These are phyloP conservation scores for Thera obeliscata DNA, from an alignment of 2,888 invertebrate species.

Conservation along the genomic window DNA sequence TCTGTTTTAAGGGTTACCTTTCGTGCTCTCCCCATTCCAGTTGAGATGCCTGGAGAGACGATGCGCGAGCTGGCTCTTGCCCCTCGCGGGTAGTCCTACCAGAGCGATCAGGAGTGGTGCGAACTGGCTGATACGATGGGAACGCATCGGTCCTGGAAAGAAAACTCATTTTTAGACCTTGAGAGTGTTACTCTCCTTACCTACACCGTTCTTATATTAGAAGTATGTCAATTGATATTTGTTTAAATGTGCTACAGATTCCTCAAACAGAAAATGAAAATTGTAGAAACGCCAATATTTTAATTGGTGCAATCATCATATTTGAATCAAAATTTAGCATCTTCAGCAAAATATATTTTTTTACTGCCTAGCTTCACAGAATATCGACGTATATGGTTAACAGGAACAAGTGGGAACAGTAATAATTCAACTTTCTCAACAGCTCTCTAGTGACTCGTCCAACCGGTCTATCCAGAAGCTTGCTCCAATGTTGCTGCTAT, in stretches of 20 bases:
- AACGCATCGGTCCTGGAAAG: conserved; percentile 74
- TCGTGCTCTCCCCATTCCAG: conserved; percentile 94
- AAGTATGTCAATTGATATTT: no score
- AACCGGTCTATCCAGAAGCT: conserved; percentile 30
- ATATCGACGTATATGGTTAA: conserved; percentile 6
- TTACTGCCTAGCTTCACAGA: not conserved
- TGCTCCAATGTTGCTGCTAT: conserved; percentile 9
- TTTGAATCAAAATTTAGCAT: no score
- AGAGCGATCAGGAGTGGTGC: conserved; percentile 93
- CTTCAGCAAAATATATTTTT: no score
- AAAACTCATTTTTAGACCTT: not conserved
- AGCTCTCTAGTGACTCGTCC: conserved; percentile 18
- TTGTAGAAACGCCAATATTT: no score
- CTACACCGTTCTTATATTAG: no score
- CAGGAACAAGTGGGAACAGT: conserved; percentile 22
- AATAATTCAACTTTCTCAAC: conserved; percentile 25
- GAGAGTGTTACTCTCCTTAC: not conserved
- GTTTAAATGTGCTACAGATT: no score
- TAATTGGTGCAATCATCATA: no score
- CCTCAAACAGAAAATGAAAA: no score
- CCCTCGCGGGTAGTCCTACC: conserved; percentile 96
- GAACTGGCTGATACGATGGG: conserved; percentile 77
- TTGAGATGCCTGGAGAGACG: conserved; percentile 94
- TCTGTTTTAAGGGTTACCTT: conserved; percentile 82
- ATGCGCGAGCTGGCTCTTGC: conserved; percentile 96